Percentiles rank a stretch among this genome's conserved stretches.
Evolutionary conservation across 2,113 vertebrate genomes (phyloP).

Genomic region (Corapipo altera): DNA sequence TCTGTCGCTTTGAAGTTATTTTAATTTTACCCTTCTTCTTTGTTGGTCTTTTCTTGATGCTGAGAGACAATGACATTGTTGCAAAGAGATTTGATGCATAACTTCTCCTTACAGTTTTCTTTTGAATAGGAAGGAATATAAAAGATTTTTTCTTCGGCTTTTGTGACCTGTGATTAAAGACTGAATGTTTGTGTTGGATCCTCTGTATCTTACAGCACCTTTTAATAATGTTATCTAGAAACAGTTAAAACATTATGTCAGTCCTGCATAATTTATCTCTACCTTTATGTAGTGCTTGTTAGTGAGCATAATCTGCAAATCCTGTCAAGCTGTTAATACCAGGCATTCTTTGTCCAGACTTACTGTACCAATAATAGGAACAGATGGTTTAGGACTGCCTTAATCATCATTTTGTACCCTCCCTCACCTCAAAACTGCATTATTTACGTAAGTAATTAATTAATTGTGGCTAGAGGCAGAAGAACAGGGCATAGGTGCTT

Average conservation of each 20-base stretch:
- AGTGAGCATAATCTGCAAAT: slow-evolving; percentile 9
- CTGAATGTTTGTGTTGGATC: neutral
- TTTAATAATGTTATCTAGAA: neutral
- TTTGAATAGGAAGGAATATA: neutral
- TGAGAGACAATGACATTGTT: neutral
- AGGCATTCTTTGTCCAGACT: neutral
- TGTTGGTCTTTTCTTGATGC: neutral
- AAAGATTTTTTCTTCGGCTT: neutral
- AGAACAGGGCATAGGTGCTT: neutral
- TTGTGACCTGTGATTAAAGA: neutral
- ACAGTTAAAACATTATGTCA: neutral
- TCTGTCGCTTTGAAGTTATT: neutral
- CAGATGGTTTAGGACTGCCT: neutral
- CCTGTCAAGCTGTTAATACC: neutral
- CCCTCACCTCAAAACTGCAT: neutral
- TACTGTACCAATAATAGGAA: neutral
- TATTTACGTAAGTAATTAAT: neutral
- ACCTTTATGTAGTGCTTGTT: neutral
- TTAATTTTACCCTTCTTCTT: neutral
- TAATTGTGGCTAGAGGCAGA: neutral
- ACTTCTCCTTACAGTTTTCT: neutral
- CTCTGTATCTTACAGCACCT: neutral
- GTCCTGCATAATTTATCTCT: neutral
- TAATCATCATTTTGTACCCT: neutral
- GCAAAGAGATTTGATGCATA: neutral